Percentiles rank a stretch among this genome's conserved stretches.
Conservation (phyloP, 2,797 vertebrate genomes). For the Betta splendens region DNA sequence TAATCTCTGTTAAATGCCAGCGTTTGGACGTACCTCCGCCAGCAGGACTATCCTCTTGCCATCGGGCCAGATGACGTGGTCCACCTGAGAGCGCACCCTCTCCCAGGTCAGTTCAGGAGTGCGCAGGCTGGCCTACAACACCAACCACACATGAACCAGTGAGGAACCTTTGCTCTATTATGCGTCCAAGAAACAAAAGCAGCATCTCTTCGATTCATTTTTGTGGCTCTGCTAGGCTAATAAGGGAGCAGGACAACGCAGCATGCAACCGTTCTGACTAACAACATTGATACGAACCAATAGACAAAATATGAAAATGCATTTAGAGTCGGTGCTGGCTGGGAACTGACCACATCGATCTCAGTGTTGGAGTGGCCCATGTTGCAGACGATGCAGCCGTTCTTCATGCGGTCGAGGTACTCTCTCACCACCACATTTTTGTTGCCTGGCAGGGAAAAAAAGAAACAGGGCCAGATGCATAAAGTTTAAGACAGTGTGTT, state of each 20-base stretch:
- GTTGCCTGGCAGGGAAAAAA: slow-evolving; percentile 83
- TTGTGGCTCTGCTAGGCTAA: no score
- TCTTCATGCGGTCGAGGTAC: slow-evolving; percentile 96
- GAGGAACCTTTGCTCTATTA: background rate
- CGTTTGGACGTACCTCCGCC: slow-evolving; percentile 87
- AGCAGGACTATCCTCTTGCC: slow-evolving; percentile 96
- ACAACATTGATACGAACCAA: no score
- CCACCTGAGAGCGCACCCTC: slow-evolving; percentile 95
- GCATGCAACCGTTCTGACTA: no score
- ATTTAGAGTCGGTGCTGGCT: background rate
- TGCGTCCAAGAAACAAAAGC: no score
- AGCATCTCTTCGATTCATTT: no score
- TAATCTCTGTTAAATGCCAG: no score
- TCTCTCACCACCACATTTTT: slow-evolving; percentile 97
- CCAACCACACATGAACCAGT: background rate
- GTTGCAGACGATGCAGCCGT: slow-evolving; percentile 97
- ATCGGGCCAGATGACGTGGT: slow-evolving; percentile 97
- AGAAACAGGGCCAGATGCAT: background rate
- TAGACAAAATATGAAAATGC: background rate
- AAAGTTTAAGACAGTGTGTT: background rate
- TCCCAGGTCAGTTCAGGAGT: slow-evolving; percentile 98
- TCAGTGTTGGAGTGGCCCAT: slow-evolving; percentile 99
- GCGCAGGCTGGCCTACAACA: slow-evolving; percentile 90
- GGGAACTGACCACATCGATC: slow-evolving; percentile 93
- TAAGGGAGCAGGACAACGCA: no score